Conservation (phyloP, 2,797 vertebrate species). For the Oreortyx pictus region DNA sequence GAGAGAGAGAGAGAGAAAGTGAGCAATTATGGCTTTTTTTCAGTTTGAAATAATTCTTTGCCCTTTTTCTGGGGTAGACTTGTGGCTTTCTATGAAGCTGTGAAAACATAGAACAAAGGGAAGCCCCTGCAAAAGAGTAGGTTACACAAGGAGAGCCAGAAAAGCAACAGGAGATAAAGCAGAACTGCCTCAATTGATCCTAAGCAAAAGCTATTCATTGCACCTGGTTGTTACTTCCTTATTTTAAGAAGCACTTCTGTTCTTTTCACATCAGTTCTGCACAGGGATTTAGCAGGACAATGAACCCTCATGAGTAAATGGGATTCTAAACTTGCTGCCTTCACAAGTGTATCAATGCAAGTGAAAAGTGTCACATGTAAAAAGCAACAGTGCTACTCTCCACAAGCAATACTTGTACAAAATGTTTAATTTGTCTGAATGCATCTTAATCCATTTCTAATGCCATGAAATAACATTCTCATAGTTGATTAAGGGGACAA, state of each 20-base stretch:
- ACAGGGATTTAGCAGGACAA: neutral
- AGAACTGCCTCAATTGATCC: neutral
- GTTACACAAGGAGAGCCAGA: neutral
- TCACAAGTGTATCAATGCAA: neutral
- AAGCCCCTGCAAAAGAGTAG: neutral
- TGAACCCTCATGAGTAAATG: neutral
- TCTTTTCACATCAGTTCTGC: neutral
- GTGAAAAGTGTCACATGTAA: accelerated
- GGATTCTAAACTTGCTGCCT: neutral
- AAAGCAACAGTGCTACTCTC: neutral
- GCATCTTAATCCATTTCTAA: slow-evolving; percentile 63
- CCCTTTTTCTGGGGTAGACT: accelerated
- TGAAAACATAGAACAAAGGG: neutral
- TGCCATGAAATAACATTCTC: slow-evolving; percentile 39
- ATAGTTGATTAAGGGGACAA: slow-evolving; percentile 28
- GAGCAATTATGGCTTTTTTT: neutral
- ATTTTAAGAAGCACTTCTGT: neutral
- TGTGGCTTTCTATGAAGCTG: neutral
- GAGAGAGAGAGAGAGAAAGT: neutral
- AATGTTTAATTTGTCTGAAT: slow-evolving; percentile 34
- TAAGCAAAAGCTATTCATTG: neutral
- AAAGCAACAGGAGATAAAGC: neutral
- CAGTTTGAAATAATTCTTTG: neutral
- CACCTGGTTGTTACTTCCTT: neutral
- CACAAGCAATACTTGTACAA: neutral